Evolutionary conservation across 2,888 invertebrate genomes (phyloP), one percentile per base, ranked within the genome.

Genomic region (Watsonalla cultraria): DNA sequence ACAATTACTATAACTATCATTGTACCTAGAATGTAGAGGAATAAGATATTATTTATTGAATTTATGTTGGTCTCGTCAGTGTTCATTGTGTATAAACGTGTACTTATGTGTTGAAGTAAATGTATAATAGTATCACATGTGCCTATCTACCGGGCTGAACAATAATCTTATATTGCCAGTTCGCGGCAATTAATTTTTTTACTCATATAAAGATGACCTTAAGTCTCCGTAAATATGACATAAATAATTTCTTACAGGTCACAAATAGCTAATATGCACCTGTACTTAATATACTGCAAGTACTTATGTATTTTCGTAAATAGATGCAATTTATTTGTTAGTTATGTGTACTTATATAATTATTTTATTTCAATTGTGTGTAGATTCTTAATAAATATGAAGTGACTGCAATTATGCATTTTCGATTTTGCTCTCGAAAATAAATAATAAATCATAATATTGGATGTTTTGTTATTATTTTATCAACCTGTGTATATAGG

Each of bases 321-420:
- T 50, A 58, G 51, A 51, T 60, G 58, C 57, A 55, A 53, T 53
- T 46, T 51, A 53, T 47, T 51, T 37, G 37, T 50, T 52, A 49
- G 59, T 55, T 60, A 24, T 53, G 45, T 55, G 52, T 39, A 45
- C 57, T 53, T 52, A 51, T 57, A 50, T 53, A 51, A 37, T 47
- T 42, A 37, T 14, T 33, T 49, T 52, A 45, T 35, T 45, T 53
- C 56, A 59, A 46, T 53, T 62, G 54, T 57, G 51, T 24, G 24
- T 24, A 62, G 60, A 61, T 61, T 70, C 65, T 66, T 84, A 84
- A 87, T 87, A 86, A 85, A 70, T 86, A 87, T 89, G 89, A 89
- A 89, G 89, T 89, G 89, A 88, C 89, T 61, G 74, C 68, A 72
- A 62, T 59, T 68, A 60, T 59, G 60, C 11, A 59, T 66, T 71